Evolutionary conservation across 2,888 invertebrate genomes (phyloP).

Genomic region (Mimumesa dahlbomi): DNA sequence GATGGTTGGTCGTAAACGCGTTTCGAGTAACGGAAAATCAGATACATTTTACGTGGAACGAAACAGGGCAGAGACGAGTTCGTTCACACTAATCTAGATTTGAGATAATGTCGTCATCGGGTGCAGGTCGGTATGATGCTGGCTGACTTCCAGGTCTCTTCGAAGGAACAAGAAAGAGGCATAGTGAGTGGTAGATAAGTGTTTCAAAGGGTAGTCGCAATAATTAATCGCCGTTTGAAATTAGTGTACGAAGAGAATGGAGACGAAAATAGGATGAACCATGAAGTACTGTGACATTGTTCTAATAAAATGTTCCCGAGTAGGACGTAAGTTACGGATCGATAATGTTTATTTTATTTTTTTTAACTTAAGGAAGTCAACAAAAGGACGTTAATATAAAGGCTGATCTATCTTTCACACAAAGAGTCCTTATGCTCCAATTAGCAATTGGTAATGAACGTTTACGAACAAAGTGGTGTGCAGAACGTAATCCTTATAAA

Average conservation of each 20-base stretch:
- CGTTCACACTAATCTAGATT: constrained; percentile 72
- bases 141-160: constrained; percentile 62
- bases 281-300: constrained; percentile 7
- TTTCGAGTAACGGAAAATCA: constrained; percentile 11
- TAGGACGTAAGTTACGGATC: no score
- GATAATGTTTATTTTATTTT: no score
- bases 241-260: constrained; percentile 11
- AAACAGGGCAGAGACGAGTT: constrained; percentile 55
- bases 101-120: constrained; percentile 65
- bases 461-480: no score
- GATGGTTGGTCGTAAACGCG: neutral
- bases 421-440: constrained; percentile 25
- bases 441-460: constrained; percentile 11
- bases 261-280: constrained; percentile 15
- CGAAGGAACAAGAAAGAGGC: constrained; percentile 36
- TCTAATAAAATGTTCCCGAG: no score
- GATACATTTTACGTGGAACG: constrained; percentile 16
- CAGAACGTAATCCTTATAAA: no score
- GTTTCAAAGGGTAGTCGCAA: constrained; percentile 33
- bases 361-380: constrained; percentile 2
- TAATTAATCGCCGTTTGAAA: constrained; percentile 51
- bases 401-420: neutral
- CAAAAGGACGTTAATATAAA: constrained; percentile 1
- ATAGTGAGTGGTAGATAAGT: constrained; percentile 23
- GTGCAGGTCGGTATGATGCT: constrained; percentile 43